Base-by-base conservation (phyloP, 1,140 invertebrate genomes). In the Diorhabda sublineata region DNA sequence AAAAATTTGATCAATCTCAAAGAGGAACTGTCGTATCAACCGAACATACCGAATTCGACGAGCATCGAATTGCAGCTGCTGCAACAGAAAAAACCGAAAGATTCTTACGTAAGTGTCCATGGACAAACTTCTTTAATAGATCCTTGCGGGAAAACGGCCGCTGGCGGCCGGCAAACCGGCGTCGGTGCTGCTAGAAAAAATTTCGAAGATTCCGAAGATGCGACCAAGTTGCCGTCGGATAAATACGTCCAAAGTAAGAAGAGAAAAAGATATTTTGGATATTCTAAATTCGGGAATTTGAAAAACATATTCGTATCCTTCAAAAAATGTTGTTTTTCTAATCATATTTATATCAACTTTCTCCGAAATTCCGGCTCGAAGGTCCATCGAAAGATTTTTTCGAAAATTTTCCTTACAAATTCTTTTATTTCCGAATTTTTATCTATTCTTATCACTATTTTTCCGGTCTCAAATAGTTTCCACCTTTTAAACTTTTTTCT, bases 141-240 rank as follows among this genome's bases (percentile, higher is more conserved):
- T 70, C 81, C 81, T 9, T 81, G 75, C 69, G 71, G 75, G 64
- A 77, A 75, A 67, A 76, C 73, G 64, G 61, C 76, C 58, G 68
- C 76, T 52, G 74, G 9, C 58, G 58, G 77, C 78, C 42, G 79
- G 81, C 68, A 77, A 42, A 42, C 45, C 8, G 9, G 7, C 7
- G 11, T 6, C 11, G 42, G 42, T 52, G 83, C 71, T 82, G 82
- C 44, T 81, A 80, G 78, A 78, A 81, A 42, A 5, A 83, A 86
- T 42, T 83, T 85, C 64, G 88, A 89, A 74, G 87, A 89, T 52
- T 82, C 83, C 6, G 87, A 85, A 71, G 88, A 89, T 69, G 83
- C 84, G 3, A 84, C 73, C 85, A 88, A 88, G 72, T 77, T 89
- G 61, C 85, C 85, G 64, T 85, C 87, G 70, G 87, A 88, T 26